These are phyloP conservation scores for Morus bassanus DNA, from an alignment of 2,797 vertebrate genomes.

Conservation along the genomic window DNA sequence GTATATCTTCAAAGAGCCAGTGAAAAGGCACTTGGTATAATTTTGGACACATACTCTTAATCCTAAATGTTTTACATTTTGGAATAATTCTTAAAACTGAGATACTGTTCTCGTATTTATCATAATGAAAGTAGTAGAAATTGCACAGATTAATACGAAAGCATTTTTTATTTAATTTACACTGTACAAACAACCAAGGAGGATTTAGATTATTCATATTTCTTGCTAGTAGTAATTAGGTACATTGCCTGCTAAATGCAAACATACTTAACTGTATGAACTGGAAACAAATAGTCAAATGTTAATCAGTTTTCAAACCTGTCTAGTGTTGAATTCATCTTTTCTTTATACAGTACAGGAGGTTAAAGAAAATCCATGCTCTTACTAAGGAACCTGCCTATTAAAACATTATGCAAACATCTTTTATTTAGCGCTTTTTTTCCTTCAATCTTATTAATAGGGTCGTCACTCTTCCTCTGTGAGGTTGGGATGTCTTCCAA, in stretches of 20 bases:
- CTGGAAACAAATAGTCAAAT: constrained; percentile 11
- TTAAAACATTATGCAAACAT: not conserved
- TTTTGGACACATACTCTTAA: not conserved
- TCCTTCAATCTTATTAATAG: not conserved
- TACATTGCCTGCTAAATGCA: not conserved
- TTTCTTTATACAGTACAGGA: not conserved
- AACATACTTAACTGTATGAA: not conserved
- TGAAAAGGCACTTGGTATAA: not conserved
- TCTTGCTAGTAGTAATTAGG: not conserved
- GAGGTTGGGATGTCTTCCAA: not conserved
- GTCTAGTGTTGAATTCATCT: not conserved
- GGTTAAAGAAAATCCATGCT: not conserved
- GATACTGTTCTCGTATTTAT: not conserved
- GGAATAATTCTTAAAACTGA: not conserved
- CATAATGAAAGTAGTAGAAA: not conserved
- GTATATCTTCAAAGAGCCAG: not conserved
- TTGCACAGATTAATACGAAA: not conserved
- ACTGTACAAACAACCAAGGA: not conserved
- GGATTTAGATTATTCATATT: not conserved
- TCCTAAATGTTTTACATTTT: not conserved
- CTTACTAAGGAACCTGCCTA: not conserved
- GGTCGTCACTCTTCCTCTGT: not conserved
- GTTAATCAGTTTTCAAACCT: not conserved
- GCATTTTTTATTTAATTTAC: not conserved
- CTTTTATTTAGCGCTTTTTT: not conserved